Base-by-base conservation (phyloP, 2,888 invertebrate species). In the Temnothorax unifasciatus region DNA sequence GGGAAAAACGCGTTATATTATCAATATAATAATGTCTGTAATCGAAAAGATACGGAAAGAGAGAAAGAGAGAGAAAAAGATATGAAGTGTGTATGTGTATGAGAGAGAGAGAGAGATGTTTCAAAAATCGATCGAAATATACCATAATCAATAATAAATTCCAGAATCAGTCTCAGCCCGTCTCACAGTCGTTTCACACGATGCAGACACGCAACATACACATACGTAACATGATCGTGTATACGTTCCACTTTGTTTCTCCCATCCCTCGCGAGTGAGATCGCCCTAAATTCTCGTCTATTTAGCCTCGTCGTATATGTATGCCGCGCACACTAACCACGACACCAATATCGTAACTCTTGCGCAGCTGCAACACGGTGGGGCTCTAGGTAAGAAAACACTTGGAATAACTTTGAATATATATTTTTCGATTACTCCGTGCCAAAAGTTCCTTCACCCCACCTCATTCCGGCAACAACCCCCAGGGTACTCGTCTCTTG, bases 321-420 rank as follows among this genome's bases (percentile, higher is more conserved):
- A 75, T 81, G 77, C 59, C 68, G 73, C 87, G 86, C 84, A 68
- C 66, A 68, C 84, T 74, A 89, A 90, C 88, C 88, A 57, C 89
- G 84, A 86, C 86, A 89, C 73, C 90, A 77, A 86, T 90, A 87
- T 87, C 87, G 90, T 89, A 90, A 90, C 85, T 90, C 89, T 88
- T 66, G 87, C 86, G 84, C 90, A 90, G 89, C 88, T 88, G 86
- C 86, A 77, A 87, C 87, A 88, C 90, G 91, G 89, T 92, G 93
- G 91, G 93, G 88, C 93, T 93, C 93, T 91, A 91, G 92, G 90
- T 90, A 91, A 92, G 90, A 92, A 86, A 90, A 91, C 85, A 88
- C 85, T 86, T 75, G 85, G 77, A 89, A 90, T 86, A 89, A 90
- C 87, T 88, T 90, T 89, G 85, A 86, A 90, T 87, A 90, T 89